A percentile compares a stretch with the other conserved stretches of the same genome.
These are phyloP conservation scores for Phrynosoma blainvillii DNA, from an alignment of 2,113 vertebrate species.

Conservation along the genomic window DNA sequence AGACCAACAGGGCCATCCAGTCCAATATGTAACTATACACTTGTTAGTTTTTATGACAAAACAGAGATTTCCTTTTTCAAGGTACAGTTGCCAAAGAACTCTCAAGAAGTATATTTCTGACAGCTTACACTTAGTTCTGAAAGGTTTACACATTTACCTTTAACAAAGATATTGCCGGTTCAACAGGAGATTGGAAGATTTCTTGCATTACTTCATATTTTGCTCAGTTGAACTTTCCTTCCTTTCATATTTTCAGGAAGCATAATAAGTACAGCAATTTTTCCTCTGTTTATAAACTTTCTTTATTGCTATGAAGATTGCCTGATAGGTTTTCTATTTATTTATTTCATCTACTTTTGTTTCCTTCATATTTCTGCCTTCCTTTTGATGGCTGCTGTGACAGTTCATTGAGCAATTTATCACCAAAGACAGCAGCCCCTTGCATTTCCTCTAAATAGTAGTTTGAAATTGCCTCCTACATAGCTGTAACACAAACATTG, in stretches of 20 bases:
- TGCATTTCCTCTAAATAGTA: background rate
- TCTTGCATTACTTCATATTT: background rate
- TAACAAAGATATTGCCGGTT: background rate
- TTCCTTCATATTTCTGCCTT: slow-evolving; percentile 3
- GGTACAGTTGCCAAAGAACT: background rate
- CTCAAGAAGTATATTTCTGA: background rate
- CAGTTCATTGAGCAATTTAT: slow-evolving; percentile 1
- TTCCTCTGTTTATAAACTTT: background rate
- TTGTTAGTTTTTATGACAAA: background rate
- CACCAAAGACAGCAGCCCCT: background rate
- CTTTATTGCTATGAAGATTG: background rate
- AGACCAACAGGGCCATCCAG: no score
- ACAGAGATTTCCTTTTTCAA: background rate
- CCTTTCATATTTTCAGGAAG: background rate
- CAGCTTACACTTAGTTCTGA: background rate
- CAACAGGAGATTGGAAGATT: background rate
- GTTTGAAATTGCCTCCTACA: slow-evolving; percentile 4
- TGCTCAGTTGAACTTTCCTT: background rate
- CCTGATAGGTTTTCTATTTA: background rate
- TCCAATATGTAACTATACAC: background rate
- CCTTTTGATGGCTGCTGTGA: background rate
- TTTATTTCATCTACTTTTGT: slow-evolving; percentile 18
- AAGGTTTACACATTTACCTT: no score
- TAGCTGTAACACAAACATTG: background rate
- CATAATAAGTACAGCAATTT: background rate